phyloP scores from a whole-genome alignment of 2,113 vertebrate genomes.

The Actenoides lindsayi region DNA sequence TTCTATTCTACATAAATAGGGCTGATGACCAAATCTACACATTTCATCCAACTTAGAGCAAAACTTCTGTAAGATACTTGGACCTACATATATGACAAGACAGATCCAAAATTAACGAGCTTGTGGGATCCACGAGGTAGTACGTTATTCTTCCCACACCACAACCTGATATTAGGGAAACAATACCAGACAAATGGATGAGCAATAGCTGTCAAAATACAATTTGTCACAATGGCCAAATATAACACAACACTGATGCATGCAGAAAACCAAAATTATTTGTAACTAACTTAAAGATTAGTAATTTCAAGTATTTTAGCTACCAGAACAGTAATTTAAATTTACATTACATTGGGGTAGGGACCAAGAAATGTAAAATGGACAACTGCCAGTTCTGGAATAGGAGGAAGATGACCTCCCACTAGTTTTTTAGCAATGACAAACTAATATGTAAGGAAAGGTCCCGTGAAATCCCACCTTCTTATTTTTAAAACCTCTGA shows the following conservation, averaged over 20 bases:
- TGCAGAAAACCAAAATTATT: background rate
- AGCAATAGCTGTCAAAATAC: background rate
- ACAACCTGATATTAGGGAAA: background rate
- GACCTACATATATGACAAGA: background rate
- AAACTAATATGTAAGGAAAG: background rate
- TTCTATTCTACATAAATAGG: background rate
- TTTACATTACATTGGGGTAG: background rate
- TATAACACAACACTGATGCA: background rate
- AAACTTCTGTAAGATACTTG: fast-evolving
- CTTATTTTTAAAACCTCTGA: background rate
- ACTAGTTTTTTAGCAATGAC: background rate
- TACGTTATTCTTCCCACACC: background rate
- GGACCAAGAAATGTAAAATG: background rate
- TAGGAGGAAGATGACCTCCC: background rate
- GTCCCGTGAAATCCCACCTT: background rate
- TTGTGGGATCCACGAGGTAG: background rate
- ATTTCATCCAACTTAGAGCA: background rate
- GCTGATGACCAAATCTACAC: background rate
- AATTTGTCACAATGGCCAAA: background rate
- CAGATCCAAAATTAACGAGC: background rate
- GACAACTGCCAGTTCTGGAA: background rate
- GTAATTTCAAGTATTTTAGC: background rate
- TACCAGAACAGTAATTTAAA: background rate
- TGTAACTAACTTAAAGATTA: background rate
- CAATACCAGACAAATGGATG: background rate